phyloP scores from a whole-genome alignment of 2,888 invertebrate genomes.

The Bhutanitis thaidina region DNA sequence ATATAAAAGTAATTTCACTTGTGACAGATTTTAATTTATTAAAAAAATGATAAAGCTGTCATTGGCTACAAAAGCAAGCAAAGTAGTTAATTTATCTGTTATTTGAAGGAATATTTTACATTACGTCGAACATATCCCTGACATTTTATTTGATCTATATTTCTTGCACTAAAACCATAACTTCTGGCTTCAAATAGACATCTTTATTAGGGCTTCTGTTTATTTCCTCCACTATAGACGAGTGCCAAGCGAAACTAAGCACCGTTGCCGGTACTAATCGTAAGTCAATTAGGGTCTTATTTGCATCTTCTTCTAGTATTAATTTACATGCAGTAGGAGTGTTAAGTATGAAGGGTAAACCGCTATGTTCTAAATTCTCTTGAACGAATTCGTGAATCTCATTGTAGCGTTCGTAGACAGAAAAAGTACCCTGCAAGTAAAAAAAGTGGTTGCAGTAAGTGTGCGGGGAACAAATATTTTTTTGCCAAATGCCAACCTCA shows the following conservation, averaged over 20 bases:
- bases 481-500: no score
- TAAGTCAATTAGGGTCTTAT: slow-evolving; percentile 87
- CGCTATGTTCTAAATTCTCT: slow-evolving; percentile 85
- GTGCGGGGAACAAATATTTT: no score
- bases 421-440: slow-evolving; percentile 89
- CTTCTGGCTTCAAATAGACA: slow-evolving; percentile 87
- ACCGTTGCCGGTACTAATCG: slow-evolving; percentile 91
- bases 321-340: slow-evolving; percentile 84
- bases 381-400: slow-evolving; percentile 89
- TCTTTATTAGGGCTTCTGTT: slow-evolving; percentile 73
- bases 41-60: no score
- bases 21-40: no score
- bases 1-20: no score
- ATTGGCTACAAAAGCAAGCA: no score
- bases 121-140: no score
- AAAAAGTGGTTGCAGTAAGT: no score
- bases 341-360: slow-evolving; percentile 85
- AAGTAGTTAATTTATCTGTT: no score
- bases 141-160: no score
- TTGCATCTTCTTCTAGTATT: slow-evolving; percentile 81
- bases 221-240: slow-evolving; percentile 70
- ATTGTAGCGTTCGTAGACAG: slow-evolving; percentile 87
- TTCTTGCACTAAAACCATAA: slow-evolving; percentile 84
- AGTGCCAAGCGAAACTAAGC: slow-evolving; percentile 86
- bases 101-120: no score